phyloP scores from a whole-genome alignment of 2,113 vertebrate genomes.

The Pluvianellus socialis region DNA sequence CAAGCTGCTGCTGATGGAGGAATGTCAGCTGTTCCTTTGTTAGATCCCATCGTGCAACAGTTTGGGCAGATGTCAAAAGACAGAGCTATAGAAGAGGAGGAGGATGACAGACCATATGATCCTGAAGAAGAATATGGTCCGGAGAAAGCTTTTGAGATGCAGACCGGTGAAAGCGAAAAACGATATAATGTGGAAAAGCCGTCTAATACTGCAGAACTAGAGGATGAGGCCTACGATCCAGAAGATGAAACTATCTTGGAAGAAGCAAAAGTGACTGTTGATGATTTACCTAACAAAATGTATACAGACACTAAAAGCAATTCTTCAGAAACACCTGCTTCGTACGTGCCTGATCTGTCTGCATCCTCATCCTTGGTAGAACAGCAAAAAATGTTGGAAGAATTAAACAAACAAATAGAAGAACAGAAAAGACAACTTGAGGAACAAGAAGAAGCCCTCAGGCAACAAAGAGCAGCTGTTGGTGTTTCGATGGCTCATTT shows the following conservation, averaged over 20 bases:
- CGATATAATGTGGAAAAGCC: constrained; percentile 40
- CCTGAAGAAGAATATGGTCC: constrained; percentile 94
- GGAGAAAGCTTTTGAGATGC: constrained; percentile 69
- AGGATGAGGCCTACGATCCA: constrained; percentile 94
- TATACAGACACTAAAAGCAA: constrained; percentile 46
- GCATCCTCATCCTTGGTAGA: constrained; percentile 82
- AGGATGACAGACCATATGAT: constrained; percentile 91
- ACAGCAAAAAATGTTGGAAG: constrained; percentile 94
- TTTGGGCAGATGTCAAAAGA: constrained; percentile 89
- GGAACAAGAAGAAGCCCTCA: constrained; percentile 91
- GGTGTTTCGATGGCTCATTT: constrained; percentile 96
- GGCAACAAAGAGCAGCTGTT: constrained; percentile 91
- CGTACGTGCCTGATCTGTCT: not conserved
- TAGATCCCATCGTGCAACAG: constrained; percentile 93
- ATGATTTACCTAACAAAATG: constrained; percentile 75
- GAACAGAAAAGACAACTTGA: constrained; percentile 92
- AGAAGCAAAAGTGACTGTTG: constrained; percentile 83
- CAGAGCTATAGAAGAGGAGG: constrained; percentile 80
- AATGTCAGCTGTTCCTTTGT: constrained; percentile 66
- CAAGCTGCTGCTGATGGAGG: constrained; percentile 63
- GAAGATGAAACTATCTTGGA: constrained; percentile 94
- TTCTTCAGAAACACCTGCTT: constrained; percentile 5
- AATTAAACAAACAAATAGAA: constrained; percentile 94
- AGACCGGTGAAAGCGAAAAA: constrained; percentile 53
- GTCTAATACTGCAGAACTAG: constrained; percentile 51